Evolutionary conservation across 2,113 vertebrate species (phyloP).

Genomic region (Spilogale gracilis): DNA sequence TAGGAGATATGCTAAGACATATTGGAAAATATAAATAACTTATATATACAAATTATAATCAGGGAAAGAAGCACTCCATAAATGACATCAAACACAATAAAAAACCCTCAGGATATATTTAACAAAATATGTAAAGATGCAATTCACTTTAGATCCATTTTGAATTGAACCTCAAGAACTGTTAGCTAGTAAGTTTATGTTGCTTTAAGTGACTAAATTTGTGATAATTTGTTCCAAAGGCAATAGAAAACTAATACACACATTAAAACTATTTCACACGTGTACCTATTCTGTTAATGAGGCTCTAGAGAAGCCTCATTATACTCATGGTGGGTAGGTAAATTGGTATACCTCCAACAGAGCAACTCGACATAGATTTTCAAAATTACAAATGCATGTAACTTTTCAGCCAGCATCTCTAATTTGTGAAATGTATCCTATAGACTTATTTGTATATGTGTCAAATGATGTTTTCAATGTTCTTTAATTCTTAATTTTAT

Average conservation of each 20-base stretch:
- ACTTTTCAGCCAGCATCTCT: not conserved
- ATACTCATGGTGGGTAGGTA: not conserved
- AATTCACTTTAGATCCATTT: not conserved
- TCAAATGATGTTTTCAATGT: constrained; percentile 1
- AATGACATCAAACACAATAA: not conserved
- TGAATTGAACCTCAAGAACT: not conserved
- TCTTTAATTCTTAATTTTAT: not conserved
- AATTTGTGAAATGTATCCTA: not conserved
- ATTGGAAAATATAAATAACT: not conserved
- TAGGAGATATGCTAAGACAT: constrained; percentile 11
- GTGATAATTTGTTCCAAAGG: not conserved
- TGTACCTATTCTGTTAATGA: not conserved
- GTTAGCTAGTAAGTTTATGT: not conserved
- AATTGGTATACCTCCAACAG: not conserved
- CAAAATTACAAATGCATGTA: not conserved
- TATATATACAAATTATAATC: not conserved
- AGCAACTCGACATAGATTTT: not conserved
- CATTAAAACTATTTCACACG: not conserved
- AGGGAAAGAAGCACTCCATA: not conserved
- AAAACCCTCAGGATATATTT: not conserved
- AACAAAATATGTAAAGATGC: not conserved
- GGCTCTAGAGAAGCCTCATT: not conserved
- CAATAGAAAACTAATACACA: not conserved
- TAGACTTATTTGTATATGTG: not conserved
- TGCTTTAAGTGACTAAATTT: not conserved